Percentiles rank a stretch among this genome's conserved stretches.
phyloP scores from a whole-genome alignment of 2,888 invertebrate species.

The Heteromyza rotundicornis region DNA sequence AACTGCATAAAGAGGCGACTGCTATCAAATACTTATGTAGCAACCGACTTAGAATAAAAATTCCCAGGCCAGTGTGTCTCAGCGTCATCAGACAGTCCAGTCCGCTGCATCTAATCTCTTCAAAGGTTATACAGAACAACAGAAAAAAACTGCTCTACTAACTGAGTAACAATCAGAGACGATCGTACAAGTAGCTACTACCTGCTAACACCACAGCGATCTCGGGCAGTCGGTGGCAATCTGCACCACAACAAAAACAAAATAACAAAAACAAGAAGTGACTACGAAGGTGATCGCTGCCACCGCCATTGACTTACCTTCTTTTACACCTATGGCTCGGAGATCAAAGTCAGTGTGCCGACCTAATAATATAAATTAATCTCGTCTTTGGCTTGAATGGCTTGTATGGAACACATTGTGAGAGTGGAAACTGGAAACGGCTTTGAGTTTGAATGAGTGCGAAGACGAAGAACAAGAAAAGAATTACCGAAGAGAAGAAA shows the following conservation, averaged over 20 bases:
- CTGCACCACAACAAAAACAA: not conserved
- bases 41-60: not conserved
- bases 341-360: constrained; percentile 58
- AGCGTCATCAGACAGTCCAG: too few relatives aligned
- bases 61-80: not conserved
- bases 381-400: constrained; percentile 51
- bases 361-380: constrained; percentile 61
- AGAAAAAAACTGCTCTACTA: not conserved
- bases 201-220: not conserved
- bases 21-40: too few relatives aligned
- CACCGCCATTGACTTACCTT: constrained; percentile 60
- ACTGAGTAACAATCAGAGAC: not conserved
- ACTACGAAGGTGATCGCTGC: constrained; percentile 45
- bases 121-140: too few relatives aligned
- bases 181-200: not conserved
- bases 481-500: too few relatives aligned
- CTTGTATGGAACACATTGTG: too few relatives aligned
- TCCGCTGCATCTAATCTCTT: not conserved
- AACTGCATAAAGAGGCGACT: too few relatives aligned
- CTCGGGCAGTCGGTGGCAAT: not conserved
- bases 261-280: too few relatives aligned
- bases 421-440: too few relatives aligned
- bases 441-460: too few relatives aligned
- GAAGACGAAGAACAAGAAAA: too few relatives aligned
- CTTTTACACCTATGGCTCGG: constrained; percentile 55